Base-by-base conservation (phyloP, 1,140 invertebrate species). In the Cyclina sinensis region DNA sequence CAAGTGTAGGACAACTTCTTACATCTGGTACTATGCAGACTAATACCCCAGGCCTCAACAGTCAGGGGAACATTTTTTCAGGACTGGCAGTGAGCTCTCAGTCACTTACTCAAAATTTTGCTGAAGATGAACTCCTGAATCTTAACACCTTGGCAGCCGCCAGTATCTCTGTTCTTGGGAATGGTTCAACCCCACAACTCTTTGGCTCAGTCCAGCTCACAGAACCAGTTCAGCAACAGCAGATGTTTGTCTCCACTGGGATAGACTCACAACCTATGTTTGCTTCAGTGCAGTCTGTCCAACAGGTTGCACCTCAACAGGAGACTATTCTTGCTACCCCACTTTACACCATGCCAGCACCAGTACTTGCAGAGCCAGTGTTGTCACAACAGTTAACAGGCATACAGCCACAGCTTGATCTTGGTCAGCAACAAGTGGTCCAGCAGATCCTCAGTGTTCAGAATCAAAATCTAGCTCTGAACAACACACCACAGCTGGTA, bases 61-160 rank as follows among this genome's bases (percentile, higher is more conserved):
- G 24, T n/a, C 65, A 70, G 30, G 35, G 32, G 1, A 70, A 37
- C 35, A 37, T 70, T 21, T 14, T 27, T 5, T 65, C 62, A 30
- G 32, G 21, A 5, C 30, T 70, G 9, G 32, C 65, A 37, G 65
- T 70, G 32, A 37, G 16, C 37, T 37, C 65, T 70, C 30, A 14
- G 21, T 35, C 65, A 16, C 5, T 70, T 18, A 14, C 11, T 14
- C 30, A 37, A 27, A 35, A 35, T 37, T 70, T 37, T 11, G 5
- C 16, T 5, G 54, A 81, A 24, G 35, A 81, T 48, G 81, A 62
- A 16, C n/a, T 83, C 2, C 46, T 65, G 59, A 83, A 83, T 83
- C 81, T 83, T 3, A 83, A 83, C 30, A 83, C 81, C 1, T 48
- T 83, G 18, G 81, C 81, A 32, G 62, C 39, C 43, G 81, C 81